A percentile compares a stretch with the other conserved stretches of the same genome.
These are phyloP conservation scores for Colostygia pectinataria DNA, from an alignment of 2,888 invertebrate species.

Conservation along the genomic window DNA sequence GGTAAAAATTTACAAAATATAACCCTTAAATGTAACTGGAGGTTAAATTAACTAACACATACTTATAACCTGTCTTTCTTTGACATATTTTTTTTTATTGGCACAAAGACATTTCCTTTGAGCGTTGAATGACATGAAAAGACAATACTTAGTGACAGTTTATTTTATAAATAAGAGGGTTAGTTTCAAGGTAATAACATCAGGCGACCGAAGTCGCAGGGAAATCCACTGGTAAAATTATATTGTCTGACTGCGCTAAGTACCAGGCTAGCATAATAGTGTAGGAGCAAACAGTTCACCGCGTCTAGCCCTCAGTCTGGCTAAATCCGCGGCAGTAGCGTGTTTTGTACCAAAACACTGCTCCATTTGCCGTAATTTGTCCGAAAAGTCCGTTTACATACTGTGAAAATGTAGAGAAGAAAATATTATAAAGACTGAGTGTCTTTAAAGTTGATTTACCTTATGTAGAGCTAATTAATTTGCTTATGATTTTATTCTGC, in stretches of 20 bases:
- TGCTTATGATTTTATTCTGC: background rate
- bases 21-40: too few relatives aligned
- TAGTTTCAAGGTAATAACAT: too few relatives aligned
- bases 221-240: too few relatives aligned
- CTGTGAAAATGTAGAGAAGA: conserved; percentile 21
- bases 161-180: too few relatives aligned
- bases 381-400: conserved; percentile 18
- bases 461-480: conserved; percentile 1
- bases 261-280: conserved; percentile 51
- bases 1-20: too few relatives aligned
- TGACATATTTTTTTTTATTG: too few relatives aligned
- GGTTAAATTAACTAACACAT: too few relatives aligned
- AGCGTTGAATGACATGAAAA: too few relatives aligned
- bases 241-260: conserved; percentile 26
- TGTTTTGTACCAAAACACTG: conserved; percentile 50
- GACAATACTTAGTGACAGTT: too few relatives aligned
- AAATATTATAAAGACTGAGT: background rate
- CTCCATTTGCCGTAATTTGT: conserved; percentile 24
- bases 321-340: conserved; percentile 43
- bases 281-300: conserved; percentile 45
- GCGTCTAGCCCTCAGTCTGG: conserved; percentile 36
- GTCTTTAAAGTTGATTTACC: conserved; percentile 5
- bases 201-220: too few relatives aligned
- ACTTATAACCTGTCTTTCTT: too few relatives aligned
- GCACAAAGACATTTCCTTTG: too few relatives aligned